Conservation (phyloP, 2,113 vertebrate genomes). For the Epinephelus lanceolatus region DNA sequence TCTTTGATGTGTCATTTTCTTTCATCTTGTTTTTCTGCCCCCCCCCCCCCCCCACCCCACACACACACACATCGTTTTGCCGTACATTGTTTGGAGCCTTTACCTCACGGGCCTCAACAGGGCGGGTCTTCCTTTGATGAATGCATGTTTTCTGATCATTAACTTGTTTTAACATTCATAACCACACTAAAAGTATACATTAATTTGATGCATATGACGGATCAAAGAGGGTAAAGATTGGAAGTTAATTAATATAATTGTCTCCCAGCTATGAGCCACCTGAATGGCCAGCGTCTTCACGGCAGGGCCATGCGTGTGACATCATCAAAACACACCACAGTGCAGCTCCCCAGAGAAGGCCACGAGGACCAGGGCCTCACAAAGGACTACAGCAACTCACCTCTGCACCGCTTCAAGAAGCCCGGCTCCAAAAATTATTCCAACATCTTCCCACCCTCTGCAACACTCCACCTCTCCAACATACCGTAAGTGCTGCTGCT, state of each 20-base stretch:
- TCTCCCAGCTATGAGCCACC: slow-evolving; percentile 92
- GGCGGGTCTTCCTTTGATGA: background rate
- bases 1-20: slow-evolving; percentile 19
- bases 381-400: slow-evolving; percentile 94
- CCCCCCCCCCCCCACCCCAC: too few relatives aligned
- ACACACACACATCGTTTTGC: background rate
- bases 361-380: slow-evolving; percentile 96
- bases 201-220: background rate
- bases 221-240: background rate
- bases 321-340: slow-evolving; percentile 94
- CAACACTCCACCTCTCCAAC: slow-evolving; percentile 96
- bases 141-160: background rate
- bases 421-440: slow-evolving; percentile 98
- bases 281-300: slow-evolving; percentile 94
- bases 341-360: slow-evolving; percentile 93
- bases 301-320: slow-evolving; percentile 94
- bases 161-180: background rate
- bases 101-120: background rate
- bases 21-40: slow-evolving; percentile 5
- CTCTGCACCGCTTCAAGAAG: slow-evolving; percentile 97
- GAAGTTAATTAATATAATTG: background rate
- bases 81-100: slow-evolving; percentile 8
- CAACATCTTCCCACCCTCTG: slow-evolving; percentile 96
- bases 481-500: slow-evolving; percentile 89
- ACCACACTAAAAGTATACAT: too few relatives aligned